Base-by-base conservation (phyloP, 1,140 invertebrate species). In the Drosophila rhopaloa region DNA sequence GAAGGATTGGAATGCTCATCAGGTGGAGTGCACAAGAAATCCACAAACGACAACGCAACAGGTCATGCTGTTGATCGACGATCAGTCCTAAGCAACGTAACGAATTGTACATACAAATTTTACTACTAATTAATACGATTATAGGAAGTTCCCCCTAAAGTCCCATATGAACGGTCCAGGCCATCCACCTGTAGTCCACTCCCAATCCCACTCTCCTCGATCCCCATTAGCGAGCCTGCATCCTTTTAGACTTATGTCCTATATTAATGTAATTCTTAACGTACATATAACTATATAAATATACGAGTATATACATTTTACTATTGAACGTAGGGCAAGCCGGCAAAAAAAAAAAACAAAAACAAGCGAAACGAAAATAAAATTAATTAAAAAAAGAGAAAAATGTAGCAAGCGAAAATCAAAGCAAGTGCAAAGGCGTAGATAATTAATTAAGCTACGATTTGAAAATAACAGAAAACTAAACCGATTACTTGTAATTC, bases 1-100 rank as follows among this genome's bases (percentile, higher is more conserved):
- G 51, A 97, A 97, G 93, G 97, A 97, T 92, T 97, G 97, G 97
- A 94, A 94, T 24, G 94, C 95, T 27, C 97, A 97, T 93, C 96
- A 97, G 91, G 95, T 97, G 41, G 96, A 97, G 90, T 97, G 97
- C 92, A 95, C 96, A 24, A 93, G 95, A 44, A 91, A 90, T 90
- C 91, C 91, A 73, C 93, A 93, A 70, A 74, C 92, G 44, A 81
- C 92, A 65, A 93, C 93, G 81, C 95, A 95, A 88, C 94, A 94
- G 59, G 95, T 95, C 62, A 95, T 95, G 95, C 91, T 95, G 19
- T 95, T 95, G 65, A 95, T 95, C 29, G 95, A 95, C 81, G 94
- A 94, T 79, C 94, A 93, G 90, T 91, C 90, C 90, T 91, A 91
- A 91, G 78, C 81, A 79, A 91, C 83, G 56, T 89, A 89, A 89